phyloP scores from a whole-genome alignment of 1,140 invertebrate species.

The Caenorhabditis remanei region DNA sequence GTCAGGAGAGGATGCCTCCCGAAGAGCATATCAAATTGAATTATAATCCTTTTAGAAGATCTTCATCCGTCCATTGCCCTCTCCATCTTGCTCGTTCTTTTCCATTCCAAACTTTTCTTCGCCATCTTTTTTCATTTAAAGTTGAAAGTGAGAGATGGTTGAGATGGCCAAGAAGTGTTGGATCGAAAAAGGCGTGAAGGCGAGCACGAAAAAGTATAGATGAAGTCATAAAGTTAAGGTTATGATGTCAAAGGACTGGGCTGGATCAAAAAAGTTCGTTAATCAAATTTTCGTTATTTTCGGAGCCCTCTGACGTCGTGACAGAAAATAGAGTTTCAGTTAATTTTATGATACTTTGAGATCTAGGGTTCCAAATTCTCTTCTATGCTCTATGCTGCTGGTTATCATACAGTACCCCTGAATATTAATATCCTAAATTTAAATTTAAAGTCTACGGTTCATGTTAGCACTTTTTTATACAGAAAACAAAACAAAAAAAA shows the following conservation, averaged over 20 bases:
- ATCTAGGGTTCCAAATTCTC: too few relatives aligned
- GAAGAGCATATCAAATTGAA: conserved; percentile 56
- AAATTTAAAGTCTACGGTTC: too few relatives aligned
- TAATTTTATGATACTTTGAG: background rate
- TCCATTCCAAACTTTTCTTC: conserved; percentile 34
- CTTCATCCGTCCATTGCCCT: conserved; percentile 46
- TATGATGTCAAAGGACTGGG: conserved; percentile 12
- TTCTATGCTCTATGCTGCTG: too few relatives aligned
- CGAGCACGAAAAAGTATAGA: background rate
- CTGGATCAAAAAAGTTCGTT: background rate
- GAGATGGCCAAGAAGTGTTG: conserved; percentile 39
- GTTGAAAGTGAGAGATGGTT: conserved; percentile 30
- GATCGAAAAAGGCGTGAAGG: conserved; percentile 12
- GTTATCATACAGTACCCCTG: too few relatives aligned
- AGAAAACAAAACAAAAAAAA: background rate
- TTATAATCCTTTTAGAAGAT: conserved; percentile 50
- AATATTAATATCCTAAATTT: too few relatives aligned
- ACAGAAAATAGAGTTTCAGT: background rate
- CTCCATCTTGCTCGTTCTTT: conserved; percentile 32
- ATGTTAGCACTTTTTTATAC: too few relatives aligned
- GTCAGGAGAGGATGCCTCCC: conserved; percentile 54
- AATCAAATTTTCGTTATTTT: conserved; percentile 12
- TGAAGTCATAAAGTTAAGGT: background rate
- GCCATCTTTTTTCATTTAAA: conserved; percentile 55
- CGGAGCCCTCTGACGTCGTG: background rate